phyloP scores from a whole-genome alignment of 2,888 invertebrate species.

The Dryadula phaetusa region DNA sequence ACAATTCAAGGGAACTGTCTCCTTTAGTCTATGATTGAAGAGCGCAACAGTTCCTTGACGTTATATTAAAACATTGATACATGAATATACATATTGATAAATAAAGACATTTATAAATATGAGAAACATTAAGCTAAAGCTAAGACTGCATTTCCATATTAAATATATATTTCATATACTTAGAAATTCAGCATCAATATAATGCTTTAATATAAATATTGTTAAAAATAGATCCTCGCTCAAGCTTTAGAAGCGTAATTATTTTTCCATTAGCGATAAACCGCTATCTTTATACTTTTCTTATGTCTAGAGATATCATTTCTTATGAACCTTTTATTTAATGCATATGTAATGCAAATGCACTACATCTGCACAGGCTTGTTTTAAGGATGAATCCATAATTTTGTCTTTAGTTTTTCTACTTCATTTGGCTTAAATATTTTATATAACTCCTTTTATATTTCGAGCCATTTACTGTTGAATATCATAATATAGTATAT shows the following conservation, averaged over 20 bases:
- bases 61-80: slow-evolving; percentile 18
- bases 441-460: too few relatives aligned
- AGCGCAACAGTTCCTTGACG: slow-evolving; percentile 33
- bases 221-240: not conserved
- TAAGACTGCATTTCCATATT: too few relatives aligned
- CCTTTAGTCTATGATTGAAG: slow-evolving; percentile 28
- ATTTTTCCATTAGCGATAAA: slow-evolving; percentile 23
- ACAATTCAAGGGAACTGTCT: slow-evolving; percentile 34
- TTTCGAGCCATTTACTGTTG: too few relatives aligned
- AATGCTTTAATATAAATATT: not conserved
- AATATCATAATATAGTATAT: too few relatives aligned
- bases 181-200: too few relatives aligned
- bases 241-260: slow-evolving; percentile 11
- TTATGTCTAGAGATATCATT: slow-evolving; percentile 10
- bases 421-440: too few relatives aligned
- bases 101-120: too few relatives aligned
- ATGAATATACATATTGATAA: too few relatives aligned
- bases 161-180: too few relatives aligned
- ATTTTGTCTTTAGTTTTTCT: not conserved
- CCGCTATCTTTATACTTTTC: slow-evolving; percentile 22
- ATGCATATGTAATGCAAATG: not conserved
- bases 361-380: not conserved
- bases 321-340: not conserved
- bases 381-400: not conserved
- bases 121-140: too few relatives aligned